These are phyloP conservation scores for Athalia cordata DNA, from an alignment of 2,888 invertebrate genomes.

Conservation along the genomic window DNA sequence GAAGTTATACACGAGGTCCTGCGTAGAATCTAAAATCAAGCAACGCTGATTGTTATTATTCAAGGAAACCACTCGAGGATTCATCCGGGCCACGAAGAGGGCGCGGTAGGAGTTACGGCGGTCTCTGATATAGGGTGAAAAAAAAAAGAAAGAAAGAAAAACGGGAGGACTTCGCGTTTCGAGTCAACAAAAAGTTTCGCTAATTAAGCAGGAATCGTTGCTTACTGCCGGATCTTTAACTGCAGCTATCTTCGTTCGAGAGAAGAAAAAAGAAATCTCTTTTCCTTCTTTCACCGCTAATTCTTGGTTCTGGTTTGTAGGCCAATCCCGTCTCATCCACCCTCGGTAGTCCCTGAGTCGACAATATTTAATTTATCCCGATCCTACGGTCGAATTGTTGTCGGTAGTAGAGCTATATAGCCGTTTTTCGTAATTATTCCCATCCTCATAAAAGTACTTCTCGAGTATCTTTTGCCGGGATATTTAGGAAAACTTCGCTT, in stretches of 20 bases:
- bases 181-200: constrained; percentile 41
- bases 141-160: neutral
- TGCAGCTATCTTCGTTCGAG: neutral
- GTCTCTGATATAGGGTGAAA: neutral
- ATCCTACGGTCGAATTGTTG: constrained; percentile 21
- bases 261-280: neutral
- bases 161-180: neutral
- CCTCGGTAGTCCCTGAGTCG: constrained; percentile 15
- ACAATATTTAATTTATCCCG: constrained; percentile 37
- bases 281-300: neutral
- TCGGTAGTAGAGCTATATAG: constrained; percentile 8
- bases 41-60: constrained; percentile 46
- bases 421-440: constrained; percentile 33
- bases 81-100: constrained; percentile 37
- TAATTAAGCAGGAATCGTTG: constrained; percentile 40
- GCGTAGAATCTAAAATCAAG: constrained; percentile 45
- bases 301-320: neutral
- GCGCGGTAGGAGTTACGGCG: constrained; percentile 32
- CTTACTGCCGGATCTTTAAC: constrained; percentile 8
- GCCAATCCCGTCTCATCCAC: constrained; percentile 11
- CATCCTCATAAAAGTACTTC: constrained; percentile 10
- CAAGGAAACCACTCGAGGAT: constrained; percentile 47
- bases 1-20: constrained; percentile 45
- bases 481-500: neutral
- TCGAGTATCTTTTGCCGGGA: neutral